Evolutionary conservation across 2,797 vertebrate species (phyloP), one percentile per base, ranked within the genome.

Genomic region (Menidia menidia): DNA sequence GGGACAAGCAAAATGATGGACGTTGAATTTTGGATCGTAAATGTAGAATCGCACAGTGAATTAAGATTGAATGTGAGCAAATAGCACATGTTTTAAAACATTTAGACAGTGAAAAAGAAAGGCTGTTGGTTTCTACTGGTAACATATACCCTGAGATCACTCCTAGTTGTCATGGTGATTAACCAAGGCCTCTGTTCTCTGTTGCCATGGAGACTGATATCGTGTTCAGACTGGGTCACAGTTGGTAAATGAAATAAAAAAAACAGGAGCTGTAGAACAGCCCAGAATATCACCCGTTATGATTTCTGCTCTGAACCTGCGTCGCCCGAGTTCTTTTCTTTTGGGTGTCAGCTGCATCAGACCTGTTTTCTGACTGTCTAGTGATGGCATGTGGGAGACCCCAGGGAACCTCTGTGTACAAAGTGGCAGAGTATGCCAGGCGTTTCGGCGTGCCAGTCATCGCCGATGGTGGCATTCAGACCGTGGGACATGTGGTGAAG

Each of bases 371-470:
- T 59, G 1, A 44, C 7, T 71, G 25, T 71, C 10, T 70, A 98
- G 97, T 98, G 79, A 97, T 97, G 97, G 96, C 96, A 0, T 97
- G 96, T 16, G 97, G 96, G 19, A 93, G 97, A 66, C 97, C 97
- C 10, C 97, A 98, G 88, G 97, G 97, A 60, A 98, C 97, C 0
- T 96, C 97, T 0, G 97, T 98, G 60, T 98, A 98, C 90, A 98
- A 96, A 86, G 97, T 98, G 48, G 97, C 97, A 0, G 97, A 98
- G 81, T 98, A 98, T 0, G 97, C 97, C 11, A 91, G 97, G n/a
- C 94, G 97, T 25, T 98, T 98, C 0, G 96, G 97, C 0, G 97
- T 98, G 31, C 97, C 97, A 0, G 96, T 98, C 59, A 96, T 98
- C 13, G 97, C 97, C 0, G 97, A 98, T 1, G 97, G 97, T 0